Percentiles rank a stretch among this genome's conserved stretches.
Conservation (phyloP, 30 jellyfish, hydroid and myxozoan genomes). For the Aurelia aurita region DNA sequence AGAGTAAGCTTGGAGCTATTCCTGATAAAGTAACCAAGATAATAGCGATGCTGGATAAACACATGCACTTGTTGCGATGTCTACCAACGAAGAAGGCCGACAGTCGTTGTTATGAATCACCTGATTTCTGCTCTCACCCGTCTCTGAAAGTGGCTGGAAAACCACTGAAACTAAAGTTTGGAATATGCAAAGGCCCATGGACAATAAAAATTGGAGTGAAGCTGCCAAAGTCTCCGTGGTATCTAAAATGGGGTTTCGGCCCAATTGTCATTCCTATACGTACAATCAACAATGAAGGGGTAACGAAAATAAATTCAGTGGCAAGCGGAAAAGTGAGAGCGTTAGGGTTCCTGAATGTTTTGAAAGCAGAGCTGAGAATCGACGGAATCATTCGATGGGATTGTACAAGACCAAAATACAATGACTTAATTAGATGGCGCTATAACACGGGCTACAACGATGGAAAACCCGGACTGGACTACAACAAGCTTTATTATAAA, state of each 20-base stretch:
- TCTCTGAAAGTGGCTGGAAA: conserved; percentile 42
- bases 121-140: conserved; percentile 50
- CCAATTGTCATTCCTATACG: conserved; percentile 70
- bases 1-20: conserved; percentile 15
- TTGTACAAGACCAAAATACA: conserved; percentile 70
- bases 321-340: conserved; percentile 52
- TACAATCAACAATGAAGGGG: conserved; percentile 55
- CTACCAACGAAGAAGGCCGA: conserved; percentile 53
- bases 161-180: conserved; percentile 44
- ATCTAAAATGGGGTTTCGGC: conserved; percentile 54
- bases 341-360: conserved; percentile 34
- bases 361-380: conserved; percentile 53
- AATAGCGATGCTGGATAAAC: conserved; percentile 48
- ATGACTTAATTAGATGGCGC: conserved; percentile 23
- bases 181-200: conserved; percentile 80
- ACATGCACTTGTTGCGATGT: conserved; percentile 42
- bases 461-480: conserved; percentile 56
- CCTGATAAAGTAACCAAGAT: conserved; percentile 28
- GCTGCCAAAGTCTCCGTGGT: conserved; percentile 77
- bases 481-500: conserved; percentile 72
- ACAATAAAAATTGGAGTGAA: conserved; percentile 53
- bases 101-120: conserved; percentile 53
- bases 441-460: conserved; percentile 59
- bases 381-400: conserved; percentile 75
- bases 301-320: conserved; percentile 50